Evolutionary conservation across 2,797 vertebrate species (phyloP).

Genomic region (Takifugu ocellatus): DNA sequence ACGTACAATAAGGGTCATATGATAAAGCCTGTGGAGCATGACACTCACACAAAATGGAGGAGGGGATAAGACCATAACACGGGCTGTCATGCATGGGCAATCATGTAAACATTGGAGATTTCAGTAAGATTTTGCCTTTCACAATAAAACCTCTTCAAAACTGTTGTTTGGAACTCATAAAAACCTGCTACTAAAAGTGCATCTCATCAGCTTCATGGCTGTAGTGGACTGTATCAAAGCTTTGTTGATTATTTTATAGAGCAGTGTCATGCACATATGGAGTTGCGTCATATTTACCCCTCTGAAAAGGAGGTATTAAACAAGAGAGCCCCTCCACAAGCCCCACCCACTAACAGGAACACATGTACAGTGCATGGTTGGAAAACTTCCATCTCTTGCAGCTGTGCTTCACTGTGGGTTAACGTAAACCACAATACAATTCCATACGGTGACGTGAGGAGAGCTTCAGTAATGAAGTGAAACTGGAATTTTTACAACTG

Average conservation of each 20-base stretch:
- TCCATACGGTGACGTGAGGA: not conserved
- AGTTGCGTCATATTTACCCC: conserved; percentile 29
- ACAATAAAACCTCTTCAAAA: conserved; percentile 10
- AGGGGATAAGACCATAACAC: too few relatives aligned
- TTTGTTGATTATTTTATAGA: not conserved
- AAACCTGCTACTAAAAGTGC: too few relatives aligned
- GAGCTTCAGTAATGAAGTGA: too few relatives aligned
- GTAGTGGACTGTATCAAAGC: not conserved
- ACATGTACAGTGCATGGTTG: not conserved
- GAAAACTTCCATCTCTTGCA: conserved; percentile 10
- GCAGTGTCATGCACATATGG: not conserved
- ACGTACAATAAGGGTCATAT: too few relatives aligned
- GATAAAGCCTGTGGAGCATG: too few relatives aligned
- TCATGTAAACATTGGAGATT: too few relatives aligned
- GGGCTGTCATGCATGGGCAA: too few relatives aligned
- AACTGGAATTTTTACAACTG: too few relatives aligned
- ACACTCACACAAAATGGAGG: too few relatives aligned
- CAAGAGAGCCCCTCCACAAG: not conserved
- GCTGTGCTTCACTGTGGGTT: not conserved
- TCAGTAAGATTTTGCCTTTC: not conserved
- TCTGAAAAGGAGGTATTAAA: not conserved
- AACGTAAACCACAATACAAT: not conserved
- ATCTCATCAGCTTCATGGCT: not conserved
- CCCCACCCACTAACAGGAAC: conserved; percentile 38
- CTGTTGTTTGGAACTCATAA: too few relatives aligned